Base-by-base conservation (phyloP, 2,888 invertebrate genomes). In the Pyrrhosoma nymphula region DNA sequence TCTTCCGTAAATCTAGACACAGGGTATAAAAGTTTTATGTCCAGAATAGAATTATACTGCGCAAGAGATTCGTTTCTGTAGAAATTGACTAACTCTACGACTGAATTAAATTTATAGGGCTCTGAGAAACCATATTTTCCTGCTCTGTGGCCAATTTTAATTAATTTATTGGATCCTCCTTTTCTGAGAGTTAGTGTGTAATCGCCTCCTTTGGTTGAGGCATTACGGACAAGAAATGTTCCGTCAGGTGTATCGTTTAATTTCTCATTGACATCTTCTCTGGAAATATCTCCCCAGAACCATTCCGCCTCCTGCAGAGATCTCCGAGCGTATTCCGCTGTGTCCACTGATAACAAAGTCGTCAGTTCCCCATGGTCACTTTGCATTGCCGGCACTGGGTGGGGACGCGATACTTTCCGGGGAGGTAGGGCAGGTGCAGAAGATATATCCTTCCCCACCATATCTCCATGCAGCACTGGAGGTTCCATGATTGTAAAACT, bases 271-370 rank as follows among this genome's bases (percentile, higher is more conserved):
- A 99, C 99, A 96, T 99, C 99, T 97, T 99, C 99, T 95, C 99
- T 98, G 97, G 98, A 98, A 96, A 99, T 99, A 96, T 99, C 98
- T 63, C 99, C 99, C 99, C 99, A 99, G 97, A 99, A 99, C 99
- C 99, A 99, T 96, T 99, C 99, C 10, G 98, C 98, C 96, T 98
- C 98, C 97, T 98, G 97, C 30, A 98, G 97, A 26, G 96, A 96
- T 35, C 69, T 23, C 39, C 39, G 69, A 69, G 93, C 39, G 4
- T 91, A 60, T 16, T 39, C n/a, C 8, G 35, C n/a, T n/a, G n/a
- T 26, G 18, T 20, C 93, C n/a, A 93, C 26, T 55, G 69, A 47
- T 47, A 93, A 47, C 16, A 69, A 23, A 16, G 90, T 35, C 60
- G 60, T 12, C 90, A 56, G 56, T 30, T 91, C 90, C 47, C 39